Evolutionary conservation across 2,113 vertebrate genomes (phyloP), one percentile per base, ranked within the genome.

Genomic region (Phaetusa simplex): DNA sequence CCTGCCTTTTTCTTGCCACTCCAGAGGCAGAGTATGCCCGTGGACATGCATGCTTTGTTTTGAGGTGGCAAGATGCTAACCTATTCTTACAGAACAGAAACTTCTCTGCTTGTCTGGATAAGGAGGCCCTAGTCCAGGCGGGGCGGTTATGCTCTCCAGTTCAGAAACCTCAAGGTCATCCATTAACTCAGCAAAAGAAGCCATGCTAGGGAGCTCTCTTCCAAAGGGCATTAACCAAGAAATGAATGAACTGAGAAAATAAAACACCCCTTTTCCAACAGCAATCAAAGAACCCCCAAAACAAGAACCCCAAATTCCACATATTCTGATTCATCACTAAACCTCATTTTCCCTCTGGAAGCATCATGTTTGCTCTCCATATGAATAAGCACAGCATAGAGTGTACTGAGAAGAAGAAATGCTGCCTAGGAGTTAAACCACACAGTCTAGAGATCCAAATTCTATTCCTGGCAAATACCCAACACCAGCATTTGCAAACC

Each of bases 381-480:
- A 32, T 14, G 43, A 91, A 79, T 76, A 87, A 85, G 81, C 58
- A 91, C 22, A 52, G 64, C 67, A 72, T 67, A 67, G 3, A 52
- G 61, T 5, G 12, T n/a, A 82, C 24, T 55, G 56, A 79, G 79
- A 71, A 92, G 80, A 66, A 66, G 86, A 93, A 93, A 96, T 14
- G 27, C 81, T 94, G 83, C 83, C 59, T 49, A 82, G 43, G 61
- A 97, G 40, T 92, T 91, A 92, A 97, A 95, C 72, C 92, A 94
- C 94, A 89, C 86, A 95, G 47, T 74, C 80, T 56, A 93, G 89
- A 69, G 61, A 92, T 91, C 83, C 81, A 84, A 82, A 49, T 65
- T 93, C 86, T 82, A 18, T 45, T 89, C 80, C 94, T 95, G 96
- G 95, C 92, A 94, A 91, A 91, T 79, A 92, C 69, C 70, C 92